Evolutionary conservation across 2,113 vertebrate species (phyloP).

Genomic region (Dipodomys merriami): DNA sequence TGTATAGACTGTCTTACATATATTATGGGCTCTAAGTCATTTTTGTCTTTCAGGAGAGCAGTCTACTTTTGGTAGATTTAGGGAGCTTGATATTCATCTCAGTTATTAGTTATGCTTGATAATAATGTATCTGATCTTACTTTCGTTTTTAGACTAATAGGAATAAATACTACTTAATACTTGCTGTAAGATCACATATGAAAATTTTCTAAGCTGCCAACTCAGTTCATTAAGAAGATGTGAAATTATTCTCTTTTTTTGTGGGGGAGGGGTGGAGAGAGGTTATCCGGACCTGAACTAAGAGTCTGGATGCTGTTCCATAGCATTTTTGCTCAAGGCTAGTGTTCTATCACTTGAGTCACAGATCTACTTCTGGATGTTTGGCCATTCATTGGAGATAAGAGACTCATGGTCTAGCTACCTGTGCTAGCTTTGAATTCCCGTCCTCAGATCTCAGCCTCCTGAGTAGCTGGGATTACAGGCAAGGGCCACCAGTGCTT

Average conservation of each 20-base stretch:
- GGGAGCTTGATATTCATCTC: not conserved
- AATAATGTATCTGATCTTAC: conserved; percentile 41
- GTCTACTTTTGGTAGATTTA: conserved; percentile 24
- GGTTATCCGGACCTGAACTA: no score
- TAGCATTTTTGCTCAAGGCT: no score
- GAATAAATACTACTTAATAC: conserved; percentile 50
- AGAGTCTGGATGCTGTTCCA: no score
- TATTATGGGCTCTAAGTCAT: not conserved
- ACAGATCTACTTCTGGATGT: no score
- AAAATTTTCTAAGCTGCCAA: conserved; percentile 42
- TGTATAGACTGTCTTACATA: not conserved
- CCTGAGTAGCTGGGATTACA: no score
- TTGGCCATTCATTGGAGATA: no score
- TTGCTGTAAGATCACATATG: not conserved
- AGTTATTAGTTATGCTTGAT: conserved; percentile 31
- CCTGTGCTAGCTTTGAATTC: no score
- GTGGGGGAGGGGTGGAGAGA: no score
- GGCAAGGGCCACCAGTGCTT: no score
- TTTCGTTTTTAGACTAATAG: conserved; percentile 32
- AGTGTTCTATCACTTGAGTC: no score
- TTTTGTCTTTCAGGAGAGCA: not conserved
- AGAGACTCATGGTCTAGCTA: no score
- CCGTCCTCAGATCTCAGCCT: no score
- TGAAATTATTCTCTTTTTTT: not conserved
- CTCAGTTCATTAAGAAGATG: conserved; percentile 46